Evolutionary conservation across 2,888 invertebrate genomes (phyloP), one percentile per base, ranked within the genome.

Genomic region (Furcula furcula): DNA sequence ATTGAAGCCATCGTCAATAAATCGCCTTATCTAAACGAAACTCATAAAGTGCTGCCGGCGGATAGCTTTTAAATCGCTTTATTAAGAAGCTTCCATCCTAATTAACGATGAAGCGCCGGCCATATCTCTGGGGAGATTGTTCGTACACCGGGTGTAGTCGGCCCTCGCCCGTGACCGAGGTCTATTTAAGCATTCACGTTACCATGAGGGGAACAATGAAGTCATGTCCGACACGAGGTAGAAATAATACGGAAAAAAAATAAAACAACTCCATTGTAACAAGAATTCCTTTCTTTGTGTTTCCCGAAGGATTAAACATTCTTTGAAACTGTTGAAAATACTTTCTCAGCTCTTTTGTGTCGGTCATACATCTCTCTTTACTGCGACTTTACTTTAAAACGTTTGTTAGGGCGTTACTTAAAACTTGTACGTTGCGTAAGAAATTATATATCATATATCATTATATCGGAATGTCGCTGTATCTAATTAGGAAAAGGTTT

Each of bases 11-110:
- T 51, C 42, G 41, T 51, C 43, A 51, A 60, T 75, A 74, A 72
- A 71, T 65, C 62, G 43, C 56, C 47, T 63, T 67, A 76, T 76
- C 77, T 73, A 62, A 74, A 76, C 65, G 59, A 66, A 72, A 60
- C 55, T 62, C 61, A 70, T 71, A 70, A 68, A 73, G 58, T 45
- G 62, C 66, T 66, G 64, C 70, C 55, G 64, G 55, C 60, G 59
- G 61, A 75, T 76, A 65, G 71, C 69, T 60, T 66, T 71, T 68
- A 72, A 70, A 77, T 76, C 56, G 60, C 70, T 75, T 75, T 72
- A 77, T 75, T 69, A 76, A 66, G 56, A 66, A 71, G 53, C 65
- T 70, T 72, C 67, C 55, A 55, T 59, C 68, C 63, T 75, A 82
- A 83, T 82, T 81, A 78, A 66, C 66, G 61, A 67, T 60, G 62